phyloP scores from a whole-genome alignment of 1,140 invertebrate species.

The Limonius californicus region DNA sequence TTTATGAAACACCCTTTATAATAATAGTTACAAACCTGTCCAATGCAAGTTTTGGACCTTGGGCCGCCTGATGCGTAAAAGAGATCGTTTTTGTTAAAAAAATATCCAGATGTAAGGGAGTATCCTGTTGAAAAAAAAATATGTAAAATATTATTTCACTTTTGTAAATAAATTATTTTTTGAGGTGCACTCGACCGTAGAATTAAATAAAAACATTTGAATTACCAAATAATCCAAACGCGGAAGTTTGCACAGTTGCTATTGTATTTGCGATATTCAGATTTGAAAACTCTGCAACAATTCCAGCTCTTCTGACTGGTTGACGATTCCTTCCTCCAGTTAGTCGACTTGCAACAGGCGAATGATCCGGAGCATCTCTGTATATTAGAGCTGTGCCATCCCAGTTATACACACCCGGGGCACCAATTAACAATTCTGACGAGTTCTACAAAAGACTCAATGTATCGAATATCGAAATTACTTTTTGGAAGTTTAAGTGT shows the following conservation, averaged over 20 bases:
- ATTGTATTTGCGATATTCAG: constrained; percentile 14
- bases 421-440: constrained; percentile 43
- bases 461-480: constrained; percentile 16
- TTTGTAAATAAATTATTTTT: too few relatives aligned
- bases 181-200: too few relatives aligned
- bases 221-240: constrained; percentile 22
- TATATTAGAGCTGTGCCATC: constrained; percentile 39
- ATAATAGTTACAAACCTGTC: not conserved
- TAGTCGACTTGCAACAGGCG: constrained; percentile 20
- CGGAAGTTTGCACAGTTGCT: constrained; percentile 2
- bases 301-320: constrained; percentile 4
- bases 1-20: too few relatives aligned
- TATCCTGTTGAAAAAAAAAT: constrained; percentile 48
- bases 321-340: not conserved
- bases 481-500: constrained; percentile 17
- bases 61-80: constrained; percentile 52
- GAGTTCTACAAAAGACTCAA: not conserved
- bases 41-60: constrained; percentile 30
- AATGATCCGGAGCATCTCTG: constrained; percentile 19
- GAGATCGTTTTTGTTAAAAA: constrained; percentile 39
- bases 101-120: constrained; percentile 52
- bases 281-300: constrained; percentile 9
- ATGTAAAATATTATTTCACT: not conserved
- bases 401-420: constrained; percentile 48
- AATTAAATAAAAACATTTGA: too few relatives aligned